A percentile compares a stretch with the other conserved stretches of the same genome.
Conservation (phyloP, 2,113 vertebrate species). For the Gadus chalcogrammus region DNA sequence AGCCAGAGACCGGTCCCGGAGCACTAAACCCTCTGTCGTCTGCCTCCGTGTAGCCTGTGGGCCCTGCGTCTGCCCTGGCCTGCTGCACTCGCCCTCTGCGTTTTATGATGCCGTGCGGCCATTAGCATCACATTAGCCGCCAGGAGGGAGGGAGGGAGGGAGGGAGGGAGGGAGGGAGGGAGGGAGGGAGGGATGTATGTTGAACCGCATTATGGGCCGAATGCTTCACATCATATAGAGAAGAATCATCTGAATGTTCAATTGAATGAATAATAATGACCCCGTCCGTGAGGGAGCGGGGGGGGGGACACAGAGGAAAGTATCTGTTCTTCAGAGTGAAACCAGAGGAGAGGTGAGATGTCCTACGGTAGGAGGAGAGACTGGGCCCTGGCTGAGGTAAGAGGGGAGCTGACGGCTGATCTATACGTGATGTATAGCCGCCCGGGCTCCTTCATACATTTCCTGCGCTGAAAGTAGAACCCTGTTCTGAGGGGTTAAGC, state of each 20-base stretch:
- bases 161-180: not conserved
- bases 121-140: conserved; percentile 44
- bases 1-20: conserved; percentile 62
- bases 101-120: conserved; percentile 45
- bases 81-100: conserved; percentile 51
- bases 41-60: conserved; percentile 37
- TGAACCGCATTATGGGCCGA: conserved; percentile 1
- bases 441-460: conserved; percentile 72
- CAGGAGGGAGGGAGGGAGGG: conserved; percentile 19
- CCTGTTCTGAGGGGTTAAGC: conserved; percentile 47
- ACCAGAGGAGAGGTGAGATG: conserved; percentile 2
- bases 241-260: too few species aligned
- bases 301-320: not conserved
- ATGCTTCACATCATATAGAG: too few species aligned
- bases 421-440: conserved; percentile 74
- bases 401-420: conserved; percentile 48
- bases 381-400: conserved; percentile 19
- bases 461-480: conserved; percentile 69
- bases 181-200: not conserved
- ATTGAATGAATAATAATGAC: too few species aligned
- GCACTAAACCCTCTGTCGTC: conserved; percentile 49
- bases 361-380: not conserved
- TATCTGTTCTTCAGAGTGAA: not conserved
- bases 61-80: conserved; percentile 40
- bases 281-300: too few species aligned